These are phyloP conservation scores for Tachina grossa DNA, from an alignment of 2,888 invertebrate species.

Conservation along the genomic window DNA sequence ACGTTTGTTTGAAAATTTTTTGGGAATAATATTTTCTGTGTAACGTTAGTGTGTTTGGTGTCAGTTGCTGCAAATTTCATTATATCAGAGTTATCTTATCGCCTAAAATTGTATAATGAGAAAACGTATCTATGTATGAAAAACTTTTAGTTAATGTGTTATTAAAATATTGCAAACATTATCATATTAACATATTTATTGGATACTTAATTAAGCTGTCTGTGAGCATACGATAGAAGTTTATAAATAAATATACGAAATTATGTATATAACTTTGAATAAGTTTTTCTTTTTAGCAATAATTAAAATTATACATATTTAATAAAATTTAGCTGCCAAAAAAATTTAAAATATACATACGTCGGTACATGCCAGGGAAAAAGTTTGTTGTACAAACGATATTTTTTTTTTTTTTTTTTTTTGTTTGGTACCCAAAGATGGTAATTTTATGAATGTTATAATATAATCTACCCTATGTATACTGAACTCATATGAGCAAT, in stretches of 20 bases:
- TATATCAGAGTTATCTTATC: too few relatives aligned
- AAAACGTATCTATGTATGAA: too few relatives aligned
- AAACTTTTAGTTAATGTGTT: too few relatives aligned
- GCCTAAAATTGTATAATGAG: too few relatives aligned
- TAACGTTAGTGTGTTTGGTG: too few relatives aligned
- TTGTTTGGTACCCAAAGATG: slow-evolving; percentile 31
- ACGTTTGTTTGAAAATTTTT: too few relatives aligned
- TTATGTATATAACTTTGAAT: neutral
- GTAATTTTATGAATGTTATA: slow-evolving; percentile 41
- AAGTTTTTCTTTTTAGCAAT: neutral
- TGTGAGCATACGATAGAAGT: neutral
- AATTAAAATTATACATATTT: neutral
- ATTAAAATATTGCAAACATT: neutral
- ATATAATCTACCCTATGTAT: slow-evolving; percentile 31
- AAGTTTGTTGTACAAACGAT: neutral
- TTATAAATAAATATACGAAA: neutral
- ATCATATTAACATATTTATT: neutral
- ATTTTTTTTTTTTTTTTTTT: too few relatives aligned
- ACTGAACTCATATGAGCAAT: neutral
- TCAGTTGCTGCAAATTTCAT: too few relatives aligned
- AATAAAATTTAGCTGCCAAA: slow-evolving; percentile 3
- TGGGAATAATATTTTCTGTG: too few relatives aligned
- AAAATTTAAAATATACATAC: neutral
- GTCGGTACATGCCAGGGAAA: too few relatives aligned
- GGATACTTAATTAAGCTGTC: neutral